These are phyloP conservation scores for Psix sp. DNA, from an alignment of 1,140 invertebrate species.

Conservation along the genomic window DNA sequence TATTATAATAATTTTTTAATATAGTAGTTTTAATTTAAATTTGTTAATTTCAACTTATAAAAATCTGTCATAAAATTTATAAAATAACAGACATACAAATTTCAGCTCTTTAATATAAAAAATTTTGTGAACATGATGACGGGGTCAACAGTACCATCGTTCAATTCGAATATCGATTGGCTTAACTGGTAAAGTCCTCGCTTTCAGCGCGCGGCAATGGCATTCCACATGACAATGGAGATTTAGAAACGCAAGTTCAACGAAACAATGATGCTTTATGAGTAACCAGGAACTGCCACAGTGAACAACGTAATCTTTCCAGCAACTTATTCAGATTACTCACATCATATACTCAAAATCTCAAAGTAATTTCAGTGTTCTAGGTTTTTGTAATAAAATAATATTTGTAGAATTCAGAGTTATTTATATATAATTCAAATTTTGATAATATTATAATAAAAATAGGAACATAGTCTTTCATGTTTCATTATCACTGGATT, in stretches of 20 bases:
- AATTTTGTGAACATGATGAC: conserved; percentile 21
- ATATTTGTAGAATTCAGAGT: too few species aligned
- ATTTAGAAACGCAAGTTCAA: conserved; percentile 70
- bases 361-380: conserved; percentile 15
- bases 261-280: conserved; percentile 72
- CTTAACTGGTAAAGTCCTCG: conserved; percentile 57
- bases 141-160: conserved; percentile 46
- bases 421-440: too few species aligned
- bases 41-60: too few species aligned
- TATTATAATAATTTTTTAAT: too few species aligned
- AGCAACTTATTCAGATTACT: conserved; percentile 39
- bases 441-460: too few species aligned
- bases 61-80: too few species aligned
- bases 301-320: conserved; percentile 57
- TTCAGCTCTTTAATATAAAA: conserved; percentile 17
- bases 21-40: too few species aligned
- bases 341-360: conserved; percentile 26
- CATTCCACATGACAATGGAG: conserved; percentile 67
- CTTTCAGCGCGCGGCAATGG: conserved; percentile 64
- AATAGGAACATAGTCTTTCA: too few species aligned
- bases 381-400: too few species aligned
- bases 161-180: conserved; percentile 55
- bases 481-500: too few species aligned
- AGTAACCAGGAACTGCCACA: conserved; percentile 67
- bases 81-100: too few species aligned